These are phyloP conservation scores for Onychomys arenicola DNA, from an alignment of 2,797 vertebrate species.

Conservation along the genomic window DNA sequence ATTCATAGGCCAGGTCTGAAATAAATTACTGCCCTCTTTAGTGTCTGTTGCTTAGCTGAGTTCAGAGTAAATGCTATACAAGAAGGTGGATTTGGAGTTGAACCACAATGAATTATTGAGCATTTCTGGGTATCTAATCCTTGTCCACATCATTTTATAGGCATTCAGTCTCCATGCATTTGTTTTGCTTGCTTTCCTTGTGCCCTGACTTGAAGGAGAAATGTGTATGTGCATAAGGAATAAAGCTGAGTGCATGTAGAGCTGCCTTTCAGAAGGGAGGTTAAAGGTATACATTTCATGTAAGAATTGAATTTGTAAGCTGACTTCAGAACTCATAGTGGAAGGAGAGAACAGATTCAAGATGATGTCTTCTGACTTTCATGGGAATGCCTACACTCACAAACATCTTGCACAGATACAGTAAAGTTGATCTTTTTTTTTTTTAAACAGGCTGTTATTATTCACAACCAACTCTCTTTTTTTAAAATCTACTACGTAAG, in stretches of 20 bases:
- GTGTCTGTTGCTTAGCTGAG: not conserved
- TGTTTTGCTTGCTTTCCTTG: not conserved
- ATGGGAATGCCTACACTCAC: not conserved
- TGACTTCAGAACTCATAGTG: not conserved
- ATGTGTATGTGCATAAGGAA: not conserved
- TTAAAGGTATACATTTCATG: not conserved
- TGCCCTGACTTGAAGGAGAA: constrained; percentile 1
- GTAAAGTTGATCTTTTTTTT: not conserved
- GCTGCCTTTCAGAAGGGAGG: not conserved
- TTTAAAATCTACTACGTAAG: not conserved
- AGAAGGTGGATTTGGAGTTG: not conserved
- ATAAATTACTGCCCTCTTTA: not conserved
- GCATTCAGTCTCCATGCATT: not conserved
- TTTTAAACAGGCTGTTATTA: not conserved
- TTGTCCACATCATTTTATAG: not conserved
- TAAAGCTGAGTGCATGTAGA: not conserved
- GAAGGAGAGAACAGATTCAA: not conserved
- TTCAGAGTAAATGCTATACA: not conserved
- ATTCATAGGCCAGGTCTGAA: constrained; percentile 3
- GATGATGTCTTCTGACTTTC: not conserved
- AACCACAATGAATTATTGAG: not conserved
- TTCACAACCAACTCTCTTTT: not conserved
- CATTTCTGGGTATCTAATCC: constrained; percentile 42
- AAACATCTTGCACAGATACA: not conserved
- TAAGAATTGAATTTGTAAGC: not conserved